Percentiles rank a stretch among this genome's conserved stretches.
phyloP scores from a whole-genome alignment of 2,113 vertebrate species.

The Meles meles region DNA sequence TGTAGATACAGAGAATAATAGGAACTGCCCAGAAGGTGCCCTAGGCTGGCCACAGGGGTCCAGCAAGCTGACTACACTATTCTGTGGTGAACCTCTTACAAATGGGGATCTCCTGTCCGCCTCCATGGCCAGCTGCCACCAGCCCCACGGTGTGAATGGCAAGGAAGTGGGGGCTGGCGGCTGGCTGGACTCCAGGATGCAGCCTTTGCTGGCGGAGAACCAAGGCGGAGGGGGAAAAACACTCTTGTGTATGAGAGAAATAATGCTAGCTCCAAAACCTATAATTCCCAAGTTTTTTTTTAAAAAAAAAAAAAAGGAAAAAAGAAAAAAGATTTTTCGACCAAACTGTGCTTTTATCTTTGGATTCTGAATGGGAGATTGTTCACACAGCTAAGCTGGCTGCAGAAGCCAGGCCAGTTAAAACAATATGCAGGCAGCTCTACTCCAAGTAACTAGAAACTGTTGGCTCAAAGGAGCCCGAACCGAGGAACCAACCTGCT shows the following conservation, averaged over 20 bases:
- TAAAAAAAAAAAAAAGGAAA: slow-evolving; percentile 69
- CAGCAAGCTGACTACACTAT: slow-evolving; percentile 73
- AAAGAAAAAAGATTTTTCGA: slow-evolving; percentile 75
- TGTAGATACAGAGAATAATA: slow-evolving; percentile 23
- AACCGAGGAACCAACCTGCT: slow-evolving; percentile 83
- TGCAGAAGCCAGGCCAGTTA: slow-evolving; percentile 83
- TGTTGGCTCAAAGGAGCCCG: slow-evolving; percentile 79
- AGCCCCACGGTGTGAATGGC: slow-evolving; percentile 64
- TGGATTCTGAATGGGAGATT: slow-evolving; percentile 81
- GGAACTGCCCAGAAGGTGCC: slow-evolving; percentile 67
- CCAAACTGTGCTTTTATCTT: slow-evolving; percentile 83
- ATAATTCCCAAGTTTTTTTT: slow-evolving; percentile 83
- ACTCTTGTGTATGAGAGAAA: slow-evolving; percentile 79
- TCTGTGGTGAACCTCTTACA: slow-evolving; percentile 78
- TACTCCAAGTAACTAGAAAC: slow-evolving; percentile 83
- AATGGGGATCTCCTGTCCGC: slow-evolving; percentile 78
- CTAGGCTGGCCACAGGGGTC: slow-evolving; percentile 63
- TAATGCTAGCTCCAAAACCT: slow-evolving; percentile 81
- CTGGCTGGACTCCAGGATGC: slow-evolving; percentile 79
- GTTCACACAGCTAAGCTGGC: slow-evolving; percentile 81
- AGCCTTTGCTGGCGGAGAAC: slow-evolving; percentile 77
- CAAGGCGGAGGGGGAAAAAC: slow-evolving; percentile 76
- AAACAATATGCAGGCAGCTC: slow-evolving; percentile 82
- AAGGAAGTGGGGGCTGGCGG: slow-evolving; percentile 56
- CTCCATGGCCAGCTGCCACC: slow-evolving; percentile 78